Base-by-base conservation (phyloP, 2,113 vertebrate species). In the Anolis sagrei region DNA sequence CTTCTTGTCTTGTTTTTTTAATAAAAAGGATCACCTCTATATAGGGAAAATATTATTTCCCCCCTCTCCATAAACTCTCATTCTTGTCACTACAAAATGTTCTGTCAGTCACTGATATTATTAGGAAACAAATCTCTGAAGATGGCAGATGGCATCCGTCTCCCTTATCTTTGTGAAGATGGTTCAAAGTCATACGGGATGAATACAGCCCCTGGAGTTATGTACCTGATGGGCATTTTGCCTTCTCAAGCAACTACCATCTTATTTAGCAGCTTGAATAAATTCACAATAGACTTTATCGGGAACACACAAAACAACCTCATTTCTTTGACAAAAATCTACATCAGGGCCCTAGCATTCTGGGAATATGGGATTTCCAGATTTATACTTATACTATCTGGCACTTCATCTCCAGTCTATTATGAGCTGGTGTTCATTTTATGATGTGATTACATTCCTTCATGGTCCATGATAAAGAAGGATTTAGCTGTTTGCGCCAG, bases 71-170 rank as follows among this genome's bases (percentile, higher is more conserved):
- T 68, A 68, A 86, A 86, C 61, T 76, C 69, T 66, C 13, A 18
- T 72, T 39, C 48, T 54, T 39, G 68, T 29, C 54, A 25, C 49
- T 61, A 69, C 66, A 79, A 85, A 85, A 79, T 61, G 66, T 27
- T 61, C 68, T 25, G 54, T 34, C 76, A 54, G 68, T 64, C 6
- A 51, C 29, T 19, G 76, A 27, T 73, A 73, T 73, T 62, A 85
- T 73, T 79, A 85, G 84, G 61, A 85, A 85, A 85, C 68, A 85
- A 85, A 85, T 79, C 84, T 79, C 84, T 5, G 32, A 85, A 85
- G 73, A 44, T 39, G 29, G 14, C 70, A 75, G 78, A 86, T 86
- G 58, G 78, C 78, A n/a, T 66, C 58, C 48, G 51, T 19, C 58
- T n/a, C 70, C 34, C 34, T 32, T 69, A 70, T 81, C 79, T 86